A percentile compares a stretch with the other conserved stretches of the same genome.
Evolutionary conservation across 2,113 vertebrate genomes (phyloP).

Genomic region (Lampris megalopsis): DNA sequence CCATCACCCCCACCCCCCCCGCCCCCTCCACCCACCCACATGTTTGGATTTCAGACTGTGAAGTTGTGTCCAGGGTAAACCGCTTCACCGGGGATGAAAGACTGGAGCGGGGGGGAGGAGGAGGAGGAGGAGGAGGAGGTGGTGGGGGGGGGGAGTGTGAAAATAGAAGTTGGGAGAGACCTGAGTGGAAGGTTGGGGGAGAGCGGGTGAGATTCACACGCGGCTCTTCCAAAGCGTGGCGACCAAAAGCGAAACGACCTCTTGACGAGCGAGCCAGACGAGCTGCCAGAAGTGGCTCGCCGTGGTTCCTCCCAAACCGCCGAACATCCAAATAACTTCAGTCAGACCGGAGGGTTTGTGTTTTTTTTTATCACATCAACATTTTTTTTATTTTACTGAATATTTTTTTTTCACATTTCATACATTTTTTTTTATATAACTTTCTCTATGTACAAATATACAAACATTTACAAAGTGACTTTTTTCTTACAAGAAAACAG

Average conservation of each 20-base stretch:
- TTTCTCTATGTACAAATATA: slow-evolving; percentile 82
- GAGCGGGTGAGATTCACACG: slow-evolving; percentile 22
- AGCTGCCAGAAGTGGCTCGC: too few species aligned
- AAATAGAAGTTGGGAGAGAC: slow-evolving; percentile 48
- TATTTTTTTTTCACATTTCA: slow-evolving; percentile 71
- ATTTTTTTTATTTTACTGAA: slow-evolving; percentile 68
- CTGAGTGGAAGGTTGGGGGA: slow-evolving; percentile 46
- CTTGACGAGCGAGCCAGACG: too few species aligned
- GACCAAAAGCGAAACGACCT: too few species aligned
- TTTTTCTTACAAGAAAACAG: slow-evolving; percentile 49
- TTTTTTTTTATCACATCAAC: slow-evolving; percentile 45
- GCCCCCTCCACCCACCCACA: slow-evolving; percentile 14
- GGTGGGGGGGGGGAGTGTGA: slow-evolving; percentile 47
- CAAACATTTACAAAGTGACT: slow-evolving; percentile 71
- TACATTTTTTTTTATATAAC: slow-evolving; percentile 69
- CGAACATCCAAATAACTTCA: too few species aligned
- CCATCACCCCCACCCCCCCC: slow-evolving; percentile 34
- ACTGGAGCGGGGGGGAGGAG: slow-evolving; percentile 8
- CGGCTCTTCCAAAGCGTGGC: too few species aligned
- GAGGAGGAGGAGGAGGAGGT: slow-evolving; percentile 18
- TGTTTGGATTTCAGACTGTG: slow-evolving; percentile 77
- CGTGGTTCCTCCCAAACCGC: too few species aligned
- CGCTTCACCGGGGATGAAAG: slow-evolving; percentile 64
- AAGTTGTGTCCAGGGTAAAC: slow-evolving; percentile 63
- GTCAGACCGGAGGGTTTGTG: too few species aligned